These are phyloP conservation scores for Microcebus griseorufus DNA, from an alignment of 2,113 vertebrate species.

Conservation along the genomic window DNA sequence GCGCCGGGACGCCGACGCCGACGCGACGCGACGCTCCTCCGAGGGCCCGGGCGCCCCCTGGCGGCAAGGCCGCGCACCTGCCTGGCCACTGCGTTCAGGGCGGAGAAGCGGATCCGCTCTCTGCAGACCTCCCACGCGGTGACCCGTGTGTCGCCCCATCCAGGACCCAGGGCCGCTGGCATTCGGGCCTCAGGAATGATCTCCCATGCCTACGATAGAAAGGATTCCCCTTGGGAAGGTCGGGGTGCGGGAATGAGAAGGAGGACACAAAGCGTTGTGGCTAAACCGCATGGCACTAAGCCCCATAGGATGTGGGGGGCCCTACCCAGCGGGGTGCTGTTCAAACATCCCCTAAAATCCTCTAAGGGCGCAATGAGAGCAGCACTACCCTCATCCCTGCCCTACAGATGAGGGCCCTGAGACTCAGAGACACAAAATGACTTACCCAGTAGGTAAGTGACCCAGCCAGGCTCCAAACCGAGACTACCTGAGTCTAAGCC, in stretches of 20 bases:
- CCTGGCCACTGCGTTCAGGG: not conserved
- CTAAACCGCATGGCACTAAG: not conserved
- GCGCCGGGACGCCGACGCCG: too few relatives aligned
- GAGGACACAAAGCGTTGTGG: not conserved
- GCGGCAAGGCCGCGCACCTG: not conserved
- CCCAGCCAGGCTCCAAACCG: not conserved
- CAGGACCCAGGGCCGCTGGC: not conserved
- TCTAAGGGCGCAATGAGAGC: not conserved
- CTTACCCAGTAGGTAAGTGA: not conserved
- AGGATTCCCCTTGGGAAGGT: not conserved
- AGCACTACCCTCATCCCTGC: not conserved
- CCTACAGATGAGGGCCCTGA: not conserved
- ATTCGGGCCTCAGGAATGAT: not conserved
- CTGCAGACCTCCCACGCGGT: not conserved
- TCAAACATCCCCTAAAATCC: not conserved
- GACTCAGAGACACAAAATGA: not conserved
- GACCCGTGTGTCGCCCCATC: not conserved
- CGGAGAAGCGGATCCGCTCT: not conserved
- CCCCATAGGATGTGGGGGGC: fast-evolving
- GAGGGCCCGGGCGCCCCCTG: not conserved
- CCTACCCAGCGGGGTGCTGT: not conserved
- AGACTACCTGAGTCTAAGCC: not conserved
- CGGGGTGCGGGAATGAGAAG: fast-evolving
- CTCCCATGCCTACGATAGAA: not conserved
- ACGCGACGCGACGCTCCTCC: not conserved